phyloP scores from a whole-genome alignment of 2,888 invertebrate genomes.

The Apomyelois bistriatella region DNA sequence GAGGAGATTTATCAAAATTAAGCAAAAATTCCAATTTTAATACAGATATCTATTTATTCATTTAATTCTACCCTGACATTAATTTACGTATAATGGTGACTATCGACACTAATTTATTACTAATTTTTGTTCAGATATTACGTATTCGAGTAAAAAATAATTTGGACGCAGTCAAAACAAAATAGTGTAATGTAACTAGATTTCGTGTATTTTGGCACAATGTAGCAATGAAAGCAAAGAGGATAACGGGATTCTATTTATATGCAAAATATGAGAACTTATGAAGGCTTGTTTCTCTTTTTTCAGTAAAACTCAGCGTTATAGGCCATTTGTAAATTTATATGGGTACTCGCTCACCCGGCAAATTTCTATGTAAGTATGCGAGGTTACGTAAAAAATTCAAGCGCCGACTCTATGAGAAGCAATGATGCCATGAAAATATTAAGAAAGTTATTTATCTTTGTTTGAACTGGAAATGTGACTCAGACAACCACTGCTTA shows the following conservation, averaged over 20 bases:
- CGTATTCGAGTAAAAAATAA: slow-evolving; percentile 52
- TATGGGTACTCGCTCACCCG: slow-evolving; percentile 33
- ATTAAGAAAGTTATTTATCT: background rate
- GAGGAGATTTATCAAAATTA: slow-evolving; percentile 66
- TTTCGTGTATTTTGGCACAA: slow-evolving; percentile 72
- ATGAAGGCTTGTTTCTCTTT: slow-evolving; percentile 22
- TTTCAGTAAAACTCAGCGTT: slow-evolving; percentile 27
- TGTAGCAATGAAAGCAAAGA: slow-evolving; percentile 57
- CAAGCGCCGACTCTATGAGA: background rate
- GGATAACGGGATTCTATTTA: slow-evolving; percentile 24
- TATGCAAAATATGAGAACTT: slow-evolving; percentile 12
- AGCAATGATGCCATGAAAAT: background rate
- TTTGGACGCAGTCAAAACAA: slow-evolving; percentile 35
- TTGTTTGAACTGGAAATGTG: slow-evolving; percentile 20
- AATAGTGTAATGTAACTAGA: slow-evolving; percentile 37
- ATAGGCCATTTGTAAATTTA: slow-evolving; percentile 27
- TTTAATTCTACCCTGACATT: slow-evolving; percentile 88
- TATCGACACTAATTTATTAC: slow-evolving; percentile 69
- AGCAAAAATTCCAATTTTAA: slow-evolving; percentile 62
- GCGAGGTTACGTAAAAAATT: slow-evolving; percentile 27
- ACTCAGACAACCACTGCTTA: slow-evolving; percentile 33
- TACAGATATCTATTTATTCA: slow-evolving; percentile 63
- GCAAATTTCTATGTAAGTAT: slow-evolving; percentile 40
- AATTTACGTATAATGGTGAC: slow-evolving; percentile 93
- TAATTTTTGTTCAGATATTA: slow-evolving; percentile 68